Percentiles rank a stretch among this genome's conserved stretches.
phyloP scores from a whole-genome alignment of 2,113 vertebrate genomes.

The Gobius niger region DNA sequence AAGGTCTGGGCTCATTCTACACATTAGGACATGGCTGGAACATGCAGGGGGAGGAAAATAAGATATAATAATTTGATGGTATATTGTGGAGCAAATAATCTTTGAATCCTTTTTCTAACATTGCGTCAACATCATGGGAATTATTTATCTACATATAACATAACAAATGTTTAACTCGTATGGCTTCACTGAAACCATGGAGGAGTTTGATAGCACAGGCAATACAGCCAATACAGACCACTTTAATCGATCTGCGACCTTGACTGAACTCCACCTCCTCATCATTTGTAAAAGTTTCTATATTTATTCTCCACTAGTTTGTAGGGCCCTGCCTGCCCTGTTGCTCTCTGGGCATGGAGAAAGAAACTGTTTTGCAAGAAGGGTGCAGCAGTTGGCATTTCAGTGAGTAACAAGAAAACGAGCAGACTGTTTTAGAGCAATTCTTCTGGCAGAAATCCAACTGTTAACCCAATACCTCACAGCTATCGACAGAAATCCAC shows the following conservation, averaged over 20 bases:
- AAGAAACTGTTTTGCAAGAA: slow-evolving; percentile 41
- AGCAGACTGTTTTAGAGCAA: slow-evolving; percentile 50
- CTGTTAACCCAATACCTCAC: slow-evolving; percentile 39
- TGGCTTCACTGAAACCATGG: not conserved
- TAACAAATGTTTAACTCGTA: not conserved
- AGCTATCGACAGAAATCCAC: slow-evolving; percentile 21
- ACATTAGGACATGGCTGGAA: too few species aligned
- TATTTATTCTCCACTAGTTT: slow-evolving; percentile 29
- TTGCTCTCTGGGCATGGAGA: slow-evolving; percentile 33
- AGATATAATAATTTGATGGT: too few species aligned
- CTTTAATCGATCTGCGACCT: slow-evolving; percentile 36
- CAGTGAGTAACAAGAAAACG: slow-evolving; percentile 44
- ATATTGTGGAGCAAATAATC: too few species aligned
- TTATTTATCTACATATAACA: too few species aligned
- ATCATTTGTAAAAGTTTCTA: slow-evolving; percentile 43
- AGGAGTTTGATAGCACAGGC: slow-evolving; percentile 1
- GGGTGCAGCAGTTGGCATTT: slow-evolving; percentile 26
- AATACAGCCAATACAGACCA: not conserved
- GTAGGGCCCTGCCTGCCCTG: not conserved
- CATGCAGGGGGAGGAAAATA: too few species aligned
- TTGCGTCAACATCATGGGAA: too few species aligned
- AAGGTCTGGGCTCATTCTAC: too few species aligned
- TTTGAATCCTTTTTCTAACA: too few species aligned
- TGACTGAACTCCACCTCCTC: slow-evolving; percentile 37
- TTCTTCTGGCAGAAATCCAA: slow-evolving; percentile 41